Conservation (phyloP, 2,888 invertebrate genomes). For the Xestobium rufovillosum region DNA sequence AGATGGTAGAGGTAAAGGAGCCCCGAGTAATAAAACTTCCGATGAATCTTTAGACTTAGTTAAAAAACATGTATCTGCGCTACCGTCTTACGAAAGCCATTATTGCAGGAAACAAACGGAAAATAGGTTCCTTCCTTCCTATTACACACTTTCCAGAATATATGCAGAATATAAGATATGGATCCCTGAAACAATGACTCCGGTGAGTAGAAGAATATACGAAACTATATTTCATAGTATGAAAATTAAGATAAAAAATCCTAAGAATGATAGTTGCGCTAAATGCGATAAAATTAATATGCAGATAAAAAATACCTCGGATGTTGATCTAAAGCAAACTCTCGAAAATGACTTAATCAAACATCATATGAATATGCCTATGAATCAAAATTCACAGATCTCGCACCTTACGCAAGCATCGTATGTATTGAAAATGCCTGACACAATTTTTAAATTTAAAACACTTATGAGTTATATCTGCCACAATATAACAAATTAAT, state of each 20-base stretch:
- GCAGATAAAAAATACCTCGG: slow-evolving; percentile 1
- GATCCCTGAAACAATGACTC: background rate
- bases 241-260: background rate
- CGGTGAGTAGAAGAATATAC: background rate
- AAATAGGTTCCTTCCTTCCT: slow-evolving; percentile 3
- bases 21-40: slow-evolving; percentile 8
- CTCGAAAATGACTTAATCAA: background rate
- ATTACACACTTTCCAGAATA: slow-evolving; percentile 5
- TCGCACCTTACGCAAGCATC: too few relatives aligned
- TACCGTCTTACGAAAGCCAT: slow-evolving; percentile 11
- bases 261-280: slow-evolving; percentile 3
- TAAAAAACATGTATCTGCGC: slow-evolving; percentile 1
- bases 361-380: too few relatives aligned
- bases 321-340: background rate
- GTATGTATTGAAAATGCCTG: too few relatives aligned
- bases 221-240: background rate
- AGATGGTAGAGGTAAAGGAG: slow-evolving; percentile 1
- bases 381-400: too few relatives aligned
- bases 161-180: slow-evolving; percentile 6
- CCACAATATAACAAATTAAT: too few relatives aligned
- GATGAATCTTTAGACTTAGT: slow-evolving; percentile 7
- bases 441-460: too few relatives aligned
- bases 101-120: slow-evolving; percentile 6
- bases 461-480: too few relatives aligned
- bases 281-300: slow-evolving; percentile 6